Evolutionary conservation across 2,113 vertebrate species (phyloP).

Genomic region (Myrmophylax atrothorax): DNA sequence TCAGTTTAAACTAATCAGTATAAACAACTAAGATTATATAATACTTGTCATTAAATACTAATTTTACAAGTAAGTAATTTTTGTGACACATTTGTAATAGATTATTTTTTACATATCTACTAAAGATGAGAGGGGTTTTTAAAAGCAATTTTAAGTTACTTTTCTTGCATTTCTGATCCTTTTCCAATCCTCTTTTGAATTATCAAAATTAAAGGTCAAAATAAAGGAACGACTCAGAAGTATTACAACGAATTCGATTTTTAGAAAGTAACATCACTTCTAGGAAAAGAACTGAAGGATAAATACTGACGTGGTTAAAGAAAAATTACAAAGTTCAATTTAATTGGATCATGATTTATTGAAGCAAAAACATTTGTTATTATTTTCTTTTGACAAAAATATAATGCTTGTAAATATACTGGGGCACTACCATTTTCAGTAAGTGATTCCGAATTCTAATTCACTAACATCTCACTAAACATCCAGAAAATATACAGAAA

Average conservation of each 20-base stretch:
- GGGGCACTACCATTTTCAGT: background rate
- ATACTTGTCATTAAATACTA: background rate
- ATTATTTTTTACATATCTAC: background rate
- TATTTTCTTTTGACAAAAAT: background rate
- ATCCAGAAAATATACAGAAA: background rate
- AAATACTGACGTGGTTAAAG: background rate
- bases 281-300: background rate
- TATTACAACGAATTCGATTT: background rate
- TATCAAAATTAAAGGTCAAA: background rate
- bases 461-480: background rate
- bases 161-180: background rate
- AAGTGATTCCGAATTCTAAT: background rate
- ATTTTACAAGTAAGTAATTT: background rate
- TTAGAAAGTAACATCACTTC: background rate
- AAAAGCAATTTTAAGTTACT: background rate
- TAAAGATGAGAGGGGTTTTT: rapidly evolving
- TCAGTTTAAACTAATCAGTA: background rate
- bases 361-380: background rate
- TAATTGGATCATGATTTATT: background rate
- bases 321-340: background rate
- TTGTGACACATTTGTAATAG: background rate
- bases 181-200: background rate
- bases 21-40: background rate
- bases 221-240: background rate
- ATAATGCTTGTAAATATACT: background rate